phyloP scores from a whole-genome alignment of 2,888 invertebrate genomes.

The Drosophila neoperkinsi region DNA sequence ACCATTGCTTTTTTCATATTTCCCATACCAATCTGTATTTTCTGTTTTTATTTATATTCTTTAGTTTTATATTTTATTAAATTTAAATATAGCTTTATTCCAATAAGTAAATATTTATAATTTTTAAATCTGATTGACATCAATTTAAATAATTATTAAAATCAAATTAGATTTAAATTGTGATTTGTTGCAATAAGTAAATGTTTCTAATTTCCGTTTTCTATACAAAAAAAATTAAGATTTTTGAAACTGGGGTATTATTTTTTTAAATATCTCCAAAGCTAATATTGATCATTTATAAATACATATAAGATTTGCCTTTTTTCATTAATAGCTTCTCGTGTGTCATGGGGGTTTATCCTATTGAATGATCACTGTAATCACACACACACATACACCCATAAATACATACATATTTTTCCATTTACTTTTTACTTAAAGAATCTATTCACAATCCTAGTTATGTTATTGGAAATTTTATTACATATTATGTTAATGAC shows the following conservation, averaged over 20 bases:
- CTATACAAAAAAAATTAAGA: background rate
- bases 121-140: background rate
- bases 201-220: background rate
- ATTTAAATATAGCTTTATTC: background rate
- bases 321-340: too few relatives aligned
- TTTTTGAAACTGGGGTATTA: too few relatives aligned
- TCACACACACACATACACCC: background rate
- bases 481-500: background rate
- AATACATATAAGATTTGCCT: too few relatives aligned
- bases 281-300: too few relatives aligned
- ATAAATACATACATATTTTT: background rate
- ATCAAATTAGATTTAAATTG: background rate
- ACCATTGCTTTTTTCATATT: too few relatives aligned
- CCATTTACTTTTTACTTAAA: background rate
- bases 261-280: too few relatives aligned
- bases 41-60: background rate
- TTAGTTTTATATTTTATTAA: background rate
- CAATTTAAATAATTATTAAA: background rate
- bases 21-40: background rate
- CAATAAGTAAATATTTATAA: too few relatives aligned
- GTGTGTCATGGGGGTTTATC: background rate
- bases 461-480: background rate
- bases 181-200: background rate
- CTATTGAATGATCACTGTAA: conserved; percentile 15
- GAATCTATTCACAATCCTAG: background rate